Evolutionary conservation across 1,140 invertebrate species (phyloP).

Genomic region (Papilio polyxenes): DNA sequence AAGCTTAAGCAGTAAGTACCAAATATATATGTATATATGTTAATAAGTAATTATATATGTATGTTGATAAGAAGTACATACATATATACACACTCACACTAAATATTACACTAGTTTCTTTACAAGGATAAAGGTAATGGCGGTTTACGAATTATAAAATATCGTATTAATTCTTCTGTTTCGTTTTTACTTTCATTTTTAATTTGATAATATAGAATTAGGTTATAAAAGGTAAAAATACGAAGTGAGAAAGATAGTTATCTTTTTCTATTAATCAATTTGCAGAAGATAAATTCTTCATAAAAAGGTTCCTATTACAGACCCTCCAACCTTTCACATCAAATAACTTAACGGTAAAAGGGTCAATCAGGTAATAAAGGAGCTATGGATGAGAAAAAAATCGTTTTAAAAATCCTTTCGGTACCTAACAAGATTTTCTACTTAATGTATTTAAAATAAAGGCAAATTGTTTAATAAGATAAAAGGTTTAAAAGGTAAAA

Average conservation of each 20-base stretch:
- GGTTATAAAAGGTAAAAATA: background rate
- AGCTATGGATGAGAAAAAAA: background rate
- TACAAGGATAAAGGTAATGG: no score
- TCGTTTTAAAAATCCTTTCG: background rate
- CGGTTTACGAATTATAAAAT: no score
- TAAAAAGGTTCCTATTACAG: slow-evolving; percentile 10
- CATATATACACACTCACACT: no score
- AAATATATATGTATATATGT: background rate
- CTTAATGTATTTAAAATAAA: background rate
- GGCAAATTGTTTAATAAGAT: background rate
- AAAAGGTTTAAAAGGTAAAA: background rate
- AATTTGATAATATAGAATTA: background rate
- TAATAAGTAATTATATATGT: background rate
- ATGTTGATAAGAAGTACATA: background rate
- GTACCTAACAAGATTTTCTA: background rate
- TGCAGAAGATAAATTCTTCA: slow-evolving; percentile 13
- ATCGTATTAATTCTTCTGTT: no score
- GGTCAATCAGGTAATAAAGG: slow-evolving; percentile 28
- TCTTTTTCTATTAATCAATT: background rate
- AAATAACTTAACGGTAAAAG: slow-evolving; percentile 24
- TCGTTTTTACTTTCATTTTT: background rate
- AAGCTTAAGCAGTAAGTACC: background rate
- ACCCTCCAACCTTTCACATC: slow-evolving; percentile 12
- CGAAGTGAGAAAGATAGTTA: background rate
- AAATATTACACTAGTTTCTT: no score